Evolutionary conservation across 2,888 invertebrate species (phyloP), one percentile per base, ranked within the genome.

Genomic region (Drosophila parthenogenetica): DNA sequence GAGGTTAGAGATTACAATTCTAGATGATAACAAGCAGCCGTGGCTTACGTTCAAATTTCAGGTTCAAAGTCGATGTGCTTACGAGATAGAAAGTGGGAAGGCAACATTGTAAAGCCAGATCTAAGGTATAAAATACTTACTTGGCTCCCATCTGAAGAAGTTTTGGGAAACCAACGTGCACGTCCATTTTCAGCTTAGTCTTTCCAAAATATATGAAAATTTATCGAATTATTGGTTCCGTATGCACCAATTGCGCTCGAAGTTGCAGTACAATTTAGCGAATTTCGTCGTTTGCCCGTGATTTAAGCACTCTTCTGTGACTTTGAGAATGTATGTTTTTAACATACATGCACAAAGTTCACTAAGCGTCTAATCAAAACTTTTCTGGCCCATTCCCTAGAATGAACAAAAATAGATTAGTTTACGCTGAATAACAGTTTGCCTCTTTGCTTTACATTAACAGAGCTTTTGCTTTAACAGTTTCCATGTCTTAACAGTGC

Each of bases 101-200:
- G 8, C 29, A 29, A 29, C 7, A 8, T 29, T 29, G 29, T 29
- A 25, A 5, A 29, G 25, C 29, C 8, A 29, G 8, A 5, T 8
- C 29, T 8, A 0, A 8, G 29, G 29, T 29, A 2, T 7, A 5
- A 29, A 8, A 2, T 65, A 87, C 83, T 83, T 42, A 83, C 83
- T 81, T 77, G 53, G 55, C 66, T 11, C 68, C 66, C 68, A 83
- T 69, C 37, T 73, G 72, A 0, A 89, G 37, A 22, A 83, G 32
- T 39, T 67, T 77, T 0, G 70, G 58, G 58, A 89, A 65, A 16
- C 79, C 85, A n/a, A 81, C 67, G 14, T 78, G 50, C 3, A 81
- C 67, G 1, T 81, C 85, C 81, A 81, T 81, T 29, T 7, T 25
- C 45, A 25, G 19, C 11, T 48, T 39, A 4, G 7, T 11, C 13